Conservation (phyloP, 2,888 invertebrate genomes). For the Apomyelois bistriatella region DNA sequence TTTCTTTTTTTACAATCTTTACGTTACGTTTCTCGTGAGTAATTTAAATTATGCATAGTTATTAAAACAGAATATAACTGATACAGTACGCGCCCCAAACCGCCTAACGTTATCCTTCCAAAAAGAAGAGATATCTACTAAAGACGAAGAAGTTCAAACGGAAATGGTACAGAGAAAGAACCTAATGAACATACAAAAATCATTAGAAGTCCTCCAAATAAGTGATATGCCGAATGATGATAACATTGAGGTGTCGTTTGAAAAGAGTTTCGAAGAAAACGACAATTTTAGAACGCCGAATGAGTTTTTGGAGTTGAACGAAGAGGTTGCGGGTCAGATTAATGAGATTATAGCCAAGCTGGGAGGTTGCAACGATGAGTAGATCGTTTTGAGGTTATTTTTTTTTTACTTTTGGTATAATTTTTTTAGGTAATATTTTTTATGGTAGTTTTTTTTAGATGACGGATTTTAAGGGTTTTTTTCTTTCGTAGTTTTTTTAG, state of each 20-base stretch:
- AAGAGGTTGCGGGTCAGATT: slow-evolving; percentile 62
- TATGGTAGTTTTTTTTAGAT: not conserved
- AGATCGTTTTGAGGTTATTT: slow-evolving; percentile 30
- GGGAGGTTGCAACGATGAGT: slow-evolving; percentile 43
- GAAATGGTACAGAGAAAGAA: slow-evolving; percentile 32
- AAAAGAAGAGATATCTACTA: slow-evolving; percentile 39
- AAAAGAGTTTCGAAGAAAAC: slow-evolving; percentile 52
- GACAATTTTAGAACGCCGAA: slow-evolving; percentile 62
- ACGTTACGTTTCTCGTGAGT: no score
- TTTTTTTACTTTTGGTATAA: no score
- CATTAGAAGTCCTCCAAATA: slow-evolving; percentile 57
- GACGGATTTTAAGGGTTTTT: no score
- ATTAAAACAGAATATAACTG: not conserved
- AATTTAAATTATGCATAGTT: no score
- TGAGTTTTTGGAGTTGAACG: slow-evolving; percentile 59
- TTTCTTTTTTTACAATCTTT: no score
- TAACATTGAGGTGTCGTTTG: slow-evolving; percentile 56
- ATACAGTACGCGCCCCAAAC: slow-evolving; percentile 31
- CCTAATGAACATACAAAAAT: slow-evolving; percentile 45
- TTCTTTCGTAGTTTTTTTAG: no score
- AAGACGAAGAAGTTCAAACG: slow-evolving; percentile 49
- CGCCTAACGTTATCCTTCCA: slow-evolving; percentile 34
- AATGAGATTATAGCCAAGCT: slow-evolving; percentile 64
- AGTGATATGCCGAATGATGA: slow-evolving; percentile 37
- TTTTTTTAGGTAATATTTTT: not conserved